Evolutionary conservation across 2,113 vertebrate species (phyloP), one percentile per base, ranked within the genome.

Genomic region (Orycteropus afer): DNA sequence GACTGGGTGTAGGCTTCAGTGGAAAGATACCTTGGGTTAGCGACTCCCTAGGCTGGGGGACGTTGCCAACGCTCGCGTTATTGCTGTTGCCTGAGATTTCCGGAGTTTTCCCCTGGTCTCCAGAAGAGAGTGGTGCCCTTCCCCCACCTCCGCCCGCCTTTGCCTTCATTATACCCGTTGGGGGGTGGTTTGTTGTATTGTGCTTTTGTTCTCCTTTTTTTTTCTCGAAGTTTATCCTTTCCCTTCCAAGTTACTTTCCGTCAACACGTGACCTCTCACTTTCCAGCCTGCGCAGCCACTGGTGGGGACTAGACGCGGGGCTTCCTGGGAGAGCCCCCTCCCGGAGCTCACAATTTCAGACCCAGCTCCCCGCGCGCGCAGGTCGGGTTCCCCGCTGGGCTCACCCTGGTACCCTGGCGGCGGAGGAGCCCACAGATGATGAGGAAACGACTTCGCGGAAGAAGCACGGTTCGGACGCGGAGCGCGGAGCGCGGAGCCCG

Each of bases 201-300:
- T 80, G 89, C 57, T 53, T 65, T 40, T 47, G 22, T 7, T 12
- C 76, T 77, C 40, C 57, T 22, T 37, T 47, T 8, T 37, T n/a
- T n/a, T 67, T 49, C 45, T 78, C 8, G 40, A 95, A 97, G 96
- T 96, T 97, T 90, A 53, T 87, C 76, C 49, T 86, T 55, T 67
- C 42, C 81, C 51, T 80, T 82, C 82, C 71, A 96, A 97, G 92
- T 97, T 97, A 96, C 94, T 97, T 97, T 93, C 87, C 63, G 49
- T 61, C 95, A 37, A 49, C 97, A 97, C 96, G 97, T 97, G 97
- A 97, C 95, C 95, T 73, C 92, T 29, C 88, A 74, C 96, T 86
- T 94, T 74, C 51, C 92, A 86, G 79, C 69, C 55, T 83, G 90
- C 89, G 95, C 95, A 93, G 87, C 95, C 87, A 83, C 87, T 37